Conservation (phyloP, 1,140 invertebrate genomes). For the Odontomachus brunneus region DNA sequence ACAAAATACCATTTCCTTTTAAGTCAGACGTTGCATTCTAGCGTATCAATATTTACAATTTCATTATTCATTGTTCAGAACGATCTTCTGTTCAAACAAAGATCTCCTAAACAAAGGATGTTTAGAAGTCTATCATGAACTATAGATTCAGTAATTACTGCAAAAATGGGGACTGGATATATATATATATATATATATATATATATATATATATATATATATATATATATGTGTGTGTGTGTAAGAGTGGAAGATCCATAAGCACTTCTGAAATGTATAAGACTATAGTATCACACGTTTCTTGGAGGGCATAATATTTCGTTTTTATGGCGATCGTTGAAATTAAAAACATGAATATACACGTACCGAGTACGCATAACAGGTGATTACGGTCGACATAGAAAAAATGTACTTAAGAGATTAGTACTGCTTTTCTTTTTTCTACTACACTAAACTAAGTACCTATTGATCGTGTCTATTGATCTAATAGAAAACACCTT, state of each 20-base stretch:
- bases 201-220: no score
- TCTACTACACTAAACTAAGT: neutral
- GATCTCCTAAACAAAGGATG: neutral
- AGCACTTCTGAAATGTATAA: conserved; percentile 19
- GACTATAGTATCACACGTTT: conserved; percentile 54
- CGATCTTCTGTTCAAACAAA: no score
- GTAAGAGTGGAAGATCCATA: neutral
- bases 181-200: no score
- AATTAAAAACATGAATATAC: neutral
- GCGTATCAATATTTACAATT: conserved; percentile 60
- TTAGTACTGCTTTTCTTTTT: neutral
- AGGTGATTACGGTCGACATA: neutral
- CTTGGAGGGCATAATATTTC: conserved; percentile 34
- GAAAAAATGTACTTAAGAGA: conserved; percentile 30
- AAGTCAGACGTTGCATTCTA: conserved; percentile 14
- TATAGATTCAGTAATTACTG: neutral
- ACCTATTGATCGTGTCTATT: conserved; percentile 7
- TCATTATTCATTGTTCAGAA: conserved; percentile 11
- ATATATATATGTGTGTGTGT: no score
- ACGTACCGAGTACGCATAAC: neutral
- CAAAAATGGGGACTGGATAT: conserved; percentile 2
- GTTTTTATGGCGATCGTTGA: neutral
- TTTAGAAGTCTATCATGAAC: neutral
- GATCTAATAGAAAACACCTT: conserved; percentile 2
- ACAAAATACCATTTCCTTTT: conserved; percentile 63